phyloP scores from a whole-genome alignment of 2,113 vertebrate genomes.

The Siniperca chuatsi region DNA sequence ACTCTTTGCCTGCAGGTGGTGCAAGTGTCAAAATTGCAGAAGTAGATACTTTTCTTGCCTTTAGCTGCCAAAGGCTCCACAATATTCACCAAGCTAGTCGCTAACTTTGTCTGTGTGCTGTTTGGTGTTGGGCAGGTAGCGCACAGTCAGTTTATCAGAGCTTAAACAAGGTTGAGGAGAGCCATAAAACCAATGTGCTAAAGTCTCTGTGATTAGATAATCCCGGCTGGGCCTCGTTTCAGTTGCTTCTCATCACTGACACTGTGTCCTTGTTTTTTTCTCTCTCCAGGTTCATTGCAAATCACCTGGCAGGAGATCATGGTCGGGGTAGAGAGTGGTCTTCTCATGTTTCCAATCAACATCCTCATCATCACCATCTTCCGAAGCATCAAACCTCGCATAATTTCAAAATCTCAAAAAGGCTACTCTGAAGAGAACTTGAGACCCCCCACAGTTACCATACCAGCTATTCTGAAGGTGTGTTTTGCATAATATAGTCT shows the following conservation, averaged over 20 bases:
- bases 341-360: conserved; percentile 90
- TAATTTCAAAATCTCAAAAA: conserved; percentile 56
- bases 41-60: background rate
- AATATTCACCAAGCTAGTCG: background rate
- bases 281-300: conserved; percentile 67
- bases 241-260: background rate
- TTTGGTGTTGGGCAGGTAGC: background rate
- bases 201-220: background rate
- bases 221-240: background rate
- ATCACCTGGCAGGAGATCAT: conserved; percentile 85
- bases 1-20: background rate
- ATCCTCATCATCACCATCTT: conserved; percentile 89
- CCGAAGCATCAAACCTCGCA: conserved; percentile 82
- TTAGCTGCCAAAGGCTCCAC: background rate
- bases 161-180: background rate
- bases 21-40: background rate
- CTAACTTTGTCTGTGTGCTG: background rate
- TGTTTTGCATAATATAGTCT: background rate
- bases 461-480: conserved; percentile 80
- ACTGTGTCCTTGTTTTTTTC: background rate
- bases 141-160: background rate
- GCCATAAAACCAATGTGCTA: background rate
- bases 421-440: background rate
- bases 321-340: conserved; percentile 85
- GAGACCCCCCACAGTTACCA: conserved; percentile 39